Evolutionary conservation across 2,888 invertebrate species (phyloP), one percentile per base, ranked within the genome.

Genomic region (Lissocephala sabroskyi): DNA sequence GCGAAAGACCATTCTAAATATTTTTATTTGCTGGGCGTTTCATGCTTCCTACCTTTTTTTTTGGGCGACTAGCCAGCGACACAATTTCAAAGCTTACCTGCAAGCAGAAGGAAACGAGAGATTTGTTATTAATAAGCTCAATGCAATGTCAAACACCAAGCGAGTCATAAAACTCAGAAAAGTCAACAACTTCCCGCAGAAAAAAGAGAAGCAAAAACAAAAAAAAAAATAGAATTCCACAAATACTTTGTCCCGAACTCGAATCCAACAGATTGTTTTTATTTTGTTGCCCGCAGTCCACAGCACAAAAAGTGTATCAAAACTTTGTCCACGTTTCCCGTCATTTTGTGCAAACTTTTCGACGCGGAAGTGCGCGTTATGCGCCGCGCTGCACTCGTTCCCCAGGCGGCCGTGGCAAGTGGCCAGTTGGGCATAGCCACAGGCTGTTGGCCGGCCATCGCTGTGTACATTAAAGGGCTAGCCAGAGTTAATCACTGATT

Each of bases 241-340:
- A 39, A 30, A 32, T 36, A 37, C 26, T 37, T 46, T 39, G 11
- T 33, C n/a, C 17, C 18, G 19, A 41, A 42, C 42, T 41, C 13
- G 26, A 45, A 53, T 41, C 33, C 37, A 50, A 44, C 54, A 56
- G 53, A 54, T 50, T 54, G 50, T 37, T 26, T 35, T 35, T n/a
- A n/a, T 35, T 16, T 14, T 35, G 35, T n/a, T n/a, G n/a, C n/a
- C n/a, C n/a, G n/a, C n/a, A n/a, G n/a, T 3, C 23, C 3, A 23
- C 23, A 23, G 23, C 23, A 35, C 13, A 35, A 35, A 11, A 17
- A 45, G 56, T 45, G 35, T 46, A 46, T 62, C 39, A 46, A 56
- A 62, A 62, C 43, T 62, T 62, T 41, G 17, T 46, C 41, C 49
- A 51, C 50, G 60, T 56, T 53, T 56, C 45, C 45, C 33, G 45